Evolutionary conservation across 2,888 invertebrate genomes (phyloP), one percentile per base, ranked within the genome.

Genomic region (Euzetes globulus): DNA sequence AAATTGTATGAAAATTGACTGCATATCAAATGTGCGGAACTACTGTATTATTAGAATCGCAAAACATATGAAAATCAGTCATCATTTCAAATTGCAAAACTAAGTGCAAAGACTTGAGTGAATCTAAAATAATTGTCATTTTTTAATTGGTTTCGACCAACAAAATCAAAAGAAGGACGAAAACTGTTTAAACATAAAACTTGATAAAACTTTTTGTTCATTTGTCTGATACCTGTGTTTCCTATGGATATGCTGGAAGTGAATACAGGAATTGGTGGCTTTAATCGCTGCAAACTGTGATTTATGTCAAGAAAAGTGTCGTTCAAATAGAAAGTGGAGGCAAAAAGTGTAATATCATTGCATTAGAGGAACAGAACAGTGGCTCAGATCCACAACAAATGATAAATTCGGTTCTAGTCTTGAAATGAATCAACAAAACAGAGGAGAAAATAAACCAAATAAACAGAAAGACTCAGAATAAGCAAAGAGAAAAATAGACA

Each of bases 261-360:
- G 22, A 68, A 41, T 37, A 45, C 68, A 41, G 68, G 68, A 15
- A 41, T 33, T 25, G 11, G 22, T 17, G 45, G 22, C 41, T 68
- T 60, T 60, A 60, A 68, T 41, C 41, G 41, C 68, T 68, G 68
- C 41, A 68, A 68, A 68, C 68, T 68, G 68, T 68, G 68, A 68
- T 68, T 68, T 68, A 68, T 68, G 68, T 68, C 13, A 41, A 41
- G 11, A 68, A 33, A 63, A 63, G 33, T 33, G 63, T 63, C 63
- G 63, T 63, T 41, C 41, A 65, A 41, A 65, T 19, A 13, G 27
- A 45, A 25, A 70, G 47, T 41, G 11, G 6, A 65, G 15, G 3
- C 25, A 29, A 63, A 29, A n/a, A 63, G 33, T 65, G 37, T 65
- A 65, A 65, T 63, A 41, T 41, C 65, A 65, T 65, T 41, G 41